Evolutionary conservation across 2,113 vertebrate species (phyloP), one percentile per base, ranked within the genome.

Genomic region (Pithys albifrons): DNA sequence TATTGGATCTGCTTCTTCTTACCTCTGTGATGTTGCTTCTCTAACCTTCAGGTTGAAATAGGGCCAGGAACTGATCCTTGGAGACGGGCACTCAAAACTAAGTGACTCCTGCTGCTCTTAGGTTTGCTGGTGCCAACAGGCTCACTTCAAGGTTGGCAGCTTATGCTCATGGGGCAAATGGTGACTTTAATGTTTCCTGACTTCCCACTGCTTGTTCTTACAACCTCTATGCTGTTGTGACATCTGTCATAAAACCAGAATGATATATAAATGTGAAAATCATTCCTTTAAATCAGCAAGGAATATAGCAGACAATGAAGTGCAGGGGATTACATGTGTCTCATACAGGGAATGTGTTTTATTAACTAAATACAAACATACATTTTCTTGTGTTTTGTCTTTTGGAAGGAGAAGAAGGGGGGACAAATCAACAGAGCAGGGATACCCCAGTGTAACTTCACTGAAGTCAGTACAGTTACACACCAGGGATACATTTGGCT

Each of bases 401-500:
- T 94, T 69, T 87, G 83, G 59, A 93, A 92, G 54, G 57, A 78
- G 83, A 89, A 89, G 0, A 14, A 84, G 64, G 14, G 41, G 39
- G 72, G 88, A 80, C 83, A 85, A 92, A 94, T 78, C 45, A 91
- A 75, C 16, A 75, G 66, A 84, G 57, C 12, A 58, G 58, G 80
- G 84, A 87, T 64, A 78, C 33, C 62, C 80, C 2, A 0, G 61
- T 89, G 86, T 91, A 96, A 86, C 83, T 85, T 82, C 49, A 31
- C 73, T 79, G 62, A 87, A 97, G 73, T 65, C 51, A 65, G 67
- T 29, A 37, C 48, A 88, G 76, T 76, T 95, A 83, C 93, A 95
- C 88, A 94, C 91, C 46, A 96, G 91, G 96, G 96, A 94, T 85
- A 62, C 62, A 82, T 89, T 96, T 95, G 92, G 93, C 91, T 92